Evolutionary conservation across 2,113 vertebrate species (phyloP), one percentile per base, ranked within the genome.

Genomic region (Pristiophorus japonicus): DNA sequence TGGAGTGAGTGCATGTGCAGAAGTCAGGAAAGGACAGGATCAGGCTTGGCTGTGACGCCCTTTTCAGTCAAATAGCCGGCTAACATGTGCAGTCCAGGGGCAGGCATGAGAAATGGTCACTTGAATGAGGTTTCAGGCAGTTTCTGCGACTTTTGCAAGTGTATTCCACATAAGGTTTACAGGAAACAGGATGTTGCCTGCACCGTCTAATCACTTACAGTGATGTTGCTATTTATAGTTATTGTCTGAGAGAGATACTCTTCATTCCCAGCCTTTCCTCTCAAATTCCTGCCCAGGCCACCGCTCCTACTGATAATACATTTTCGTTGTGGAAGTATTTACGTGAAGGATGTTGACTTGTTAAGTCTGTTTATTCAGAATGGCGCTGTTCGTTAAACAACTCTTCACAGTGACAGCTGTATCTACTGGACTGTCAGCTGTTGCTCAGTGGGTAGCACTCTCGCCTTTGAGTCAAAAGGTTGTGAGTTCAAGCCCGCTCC

Each of bases 101-200:
- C 70, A 34, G 34, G 27, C 70, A 8, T 34, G 0, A 30, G 3
- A 73, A 38, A 45, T 0, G 38, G 38, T 84, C 38, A 45, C 42
- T 20, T 47, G 45, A 10, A 8, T 10, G 20, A 10, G 20, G 22
- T 47, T 47, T 22, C 81, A 24, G 42, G 81, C 81, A 20, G 81
- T 85, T 38, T 14, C 38, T 84, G 3, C 42, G 5, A 42, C 78
- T 84, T 84, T 20, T 84, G 38, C 70, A 18, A 38, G 4, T 81
- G 16, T 16, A 22, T 4, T 38, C 4, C 78, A 20, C 2, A 88
- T 0, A 10, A 1, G 1, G 22, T 24, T 10, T 1, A 0, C 1
- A 27, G 67, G 27, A 70, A 12, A 27, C 85, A 88, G 85, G 47
- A 47, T 47, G 22, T 14, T 55, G 24, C 12, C 47, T 14, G 7